These are phyloP conservation scores for Entomobrya multifasciata DNA, from an alignment of 2,888 invertebrate genomes.

Conservation along the genomic window DNA sequence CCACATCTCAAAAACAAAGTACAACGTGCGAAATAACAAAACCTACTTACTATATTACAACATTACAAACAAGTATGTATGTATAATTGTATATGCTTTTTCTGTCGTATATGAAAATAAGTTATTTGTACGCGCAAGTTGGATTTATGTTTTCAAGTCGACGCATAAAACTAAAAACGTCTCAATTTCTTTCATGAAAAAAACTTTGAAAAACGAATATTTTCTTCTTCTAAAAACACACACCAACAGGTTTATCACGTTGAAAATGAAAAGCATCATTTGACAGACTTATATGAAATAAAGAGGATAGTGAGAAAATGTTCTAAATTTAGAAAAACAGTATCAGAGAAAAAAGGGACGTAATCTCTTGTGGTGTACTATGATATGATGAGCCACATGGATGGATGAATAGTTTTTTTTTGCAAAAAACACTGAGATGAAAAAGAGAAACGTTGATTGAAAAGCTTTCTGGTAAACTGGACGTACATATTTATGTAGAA, in stretches of 20 bases:
- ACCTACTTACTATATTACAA: too few species aligned
- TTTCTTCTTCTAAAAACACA: constrained; percentile 6
- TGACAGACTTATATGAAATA: neutral
- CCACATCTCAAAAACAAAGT: neutral
- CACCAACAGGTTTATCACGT: constrained; percentile 26
- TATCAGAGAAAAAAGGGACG: neutral
- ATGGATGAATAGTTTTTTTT: neutral
- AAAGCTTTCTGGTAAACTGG: neutral
- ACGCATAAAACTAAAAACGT: constrained; percentile 20
- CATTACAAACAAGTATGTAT: too few species aligned
- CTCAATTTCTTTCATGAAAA: neutral
- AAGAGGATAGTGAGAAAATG: constrained; percentile 14
- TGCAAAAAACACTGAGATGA: neutral
- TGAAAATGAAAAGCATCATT: constrained; percentile 2
- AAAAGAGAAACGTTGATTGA: neutral
- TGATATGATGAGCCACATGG: too few species aligned
- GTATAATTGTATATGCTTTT: too few species aligned
- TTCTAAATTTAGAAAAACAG: constrained; percentile 20
- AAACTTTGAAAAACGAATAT: constrained; percentile 2
- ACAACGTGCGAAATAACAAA: too few species aligned
- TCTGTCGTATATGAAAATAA: too few species aligned
- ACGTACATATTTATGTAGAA: neutral
- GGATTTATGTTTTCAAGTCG: constrained; percentile 15
- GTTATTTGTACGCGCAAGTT: too few species aligned
- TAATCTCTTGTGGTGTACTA: neutral